phyloP scores from a whole-genome alignment of 2,888 invertebrate species.

The Alentia gelatinosa region DNA sequence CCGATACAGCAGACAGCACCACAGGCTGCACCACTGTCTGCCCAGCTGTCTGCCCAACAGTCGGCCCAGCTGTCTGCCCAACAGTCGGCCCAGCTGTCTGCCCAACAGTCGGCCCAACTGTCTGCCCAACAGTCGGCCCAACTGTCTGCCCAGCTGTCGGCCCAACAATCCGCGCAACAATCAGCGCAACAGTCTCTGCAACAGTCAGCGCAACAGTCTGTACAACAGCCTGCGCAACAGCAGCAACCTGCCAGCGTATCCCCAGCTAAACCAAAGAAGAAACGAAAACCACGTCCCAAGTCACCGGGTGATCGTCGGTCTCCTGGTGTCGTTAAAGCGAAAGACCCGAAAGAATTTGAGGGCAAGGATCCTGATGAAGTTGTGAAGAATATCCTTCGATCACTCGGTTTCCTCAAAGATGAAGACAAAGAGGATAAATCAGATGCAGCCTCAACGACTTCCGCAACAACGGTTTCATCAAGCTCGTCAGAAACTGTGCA shows the following conservation, averaged over 20 bases:
- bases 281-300: conserved; percentile 34
- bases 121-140: too few relatives aligned
- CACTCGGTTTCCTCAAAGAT: conserved; percentile 49
- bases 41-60: too few relatives aligned
- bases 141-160: too few relatives aligned
- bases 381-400: conserved; percentile 50
- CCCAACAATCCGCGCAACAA: not conserved
- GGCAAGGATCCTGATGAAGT: conserved; percentile 52
- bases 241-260: not conserved
- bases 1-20: not conserved
- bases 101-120: too few relatives aligned
- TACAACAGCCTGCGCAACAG: not conserved
- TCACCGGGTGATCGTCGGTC: conserved; percentile 43
- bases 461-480: not conserved
- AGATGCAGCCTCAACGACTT: conserved; percentile 26
- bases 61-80: too few relatives aligned
- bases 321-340: conserved; percentile 40
- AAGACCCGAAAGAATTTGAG: conserved; percentile 48
- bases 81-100: too few relatives aligned
- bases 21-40: too few relatives aligned
- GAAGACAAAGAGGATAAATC: conserved; percentile 46
- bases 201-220: not conserved
- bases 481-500: not conserved
- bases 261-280: conserved; percentile 36
- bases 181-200: not conserved